Evolutionary conservation across 2,888 invertebrate genomes (phyloP).

Genomic region (Rapana venosa): DNA sequence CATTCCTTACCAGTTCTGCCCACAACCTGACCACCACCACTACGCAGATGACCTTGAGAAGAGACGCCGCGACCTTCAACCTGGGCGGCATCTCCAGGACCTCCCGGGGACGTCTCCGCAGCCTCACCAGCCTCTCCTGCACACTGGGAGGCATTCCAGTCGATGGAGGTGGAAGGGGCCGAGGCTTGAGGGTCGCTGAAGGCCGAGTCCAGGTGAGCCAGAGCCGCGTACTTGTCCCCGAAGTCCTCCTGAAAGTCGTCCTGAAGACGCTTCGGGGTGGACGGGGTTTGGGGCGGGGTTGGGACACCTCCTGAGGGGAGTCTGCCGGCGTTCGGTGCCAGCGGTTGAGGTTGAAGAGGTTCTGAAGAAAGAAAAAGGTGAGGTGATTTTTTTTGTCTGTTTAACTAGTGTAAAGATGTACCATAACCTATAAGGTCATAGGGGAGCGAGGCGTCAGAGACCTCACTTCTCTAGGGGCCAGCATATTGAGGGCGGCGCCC

Average conservation of each 20-base stretch:
- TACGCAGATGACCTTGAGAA: too few species aligned
- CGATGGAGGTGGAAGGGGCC: neutral
- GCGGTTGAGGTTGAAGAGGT: neutral
- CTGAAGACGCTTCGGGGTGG: neutral
- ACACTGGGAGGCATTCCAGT: neutral
- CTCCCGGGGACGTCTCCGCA: neutral
- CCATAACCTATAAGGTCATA: too few species aligned
- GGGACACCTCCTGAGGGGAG: neutral
- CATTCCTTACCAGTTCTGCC: neutral
- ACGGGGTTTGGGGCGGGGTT: neutral
- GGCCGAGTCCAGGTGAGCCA: neutral
- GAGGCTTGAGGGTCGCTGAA: neutral
- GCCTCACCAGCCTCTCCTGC: neutral
- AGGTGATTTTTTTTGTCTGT: neutral
- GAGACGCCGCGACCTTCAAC: too few species aligned
- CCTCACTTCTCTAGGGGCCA: too few species aligned
- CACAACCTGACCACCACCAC: neutral
- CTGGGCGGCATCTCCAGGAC: neutral
- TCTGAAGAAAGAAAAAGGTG: neutral
- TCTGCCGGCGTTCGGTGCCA: neutral
- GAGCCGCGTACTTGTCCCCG: constrained; percentile 1
- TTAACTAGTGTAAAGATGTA: too few species aligned
- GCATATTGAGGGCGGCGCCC: too few species aligned
- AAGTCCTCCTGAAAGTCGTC: neutral
- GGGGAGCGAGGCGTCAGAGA: too few species aligned